These are phyloP conservation scores for Arvicanthis niloticus DNA, from an alignment of 2,113 vertebrate species.

Conservation along the genomic window DNA sequence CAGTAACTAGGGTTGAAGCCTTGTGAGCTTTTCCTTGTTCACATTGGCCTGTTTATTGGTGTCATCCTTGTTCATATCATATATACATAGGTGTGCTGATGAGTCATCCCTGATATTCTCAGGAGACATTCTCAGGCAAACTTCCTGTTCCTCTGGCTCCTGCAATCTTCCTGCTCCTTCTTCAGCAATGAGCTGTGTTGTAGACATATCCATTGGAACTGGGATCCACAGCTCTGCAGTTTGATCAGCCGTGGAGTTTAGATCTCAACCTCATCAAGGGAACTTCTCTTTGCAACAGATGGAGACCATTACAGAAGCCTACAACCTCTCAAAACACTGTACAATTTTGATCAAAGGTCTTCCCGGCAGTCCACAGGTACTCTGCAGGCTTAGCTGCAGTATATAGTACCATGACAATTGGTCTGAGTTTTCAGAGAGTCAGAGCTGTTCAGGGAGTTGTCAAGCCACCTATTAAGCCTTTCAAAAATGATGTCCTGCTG, in stretches of 20 bases:
- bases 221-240: background rate
- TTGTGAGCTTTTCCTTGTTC: background rate
- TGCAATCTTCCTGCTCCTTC: background rate
- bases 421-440: background rate
- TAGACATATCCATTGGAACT: background rate
- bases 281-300: background rate
- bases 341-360: background rate
- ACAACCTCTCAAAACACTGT: background rate
- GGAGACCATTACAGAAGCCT: background rate
- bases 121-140: background rate
- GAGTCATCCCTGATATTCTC: background rate
- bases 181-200: background rate
- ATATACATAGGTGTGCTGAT: background rate
- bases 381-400: background rate
- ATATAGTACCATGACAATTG: background rate
- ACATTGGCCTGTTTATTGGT: background rate
- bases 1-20: background rate
- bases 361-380: background rate
- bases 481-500: background rate
- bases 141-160: too few relatives aligned
- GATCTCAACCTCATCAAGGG: background rate
- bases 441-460: background rate
- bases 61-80: background rate
- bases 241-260: background rate
- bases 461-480: background rate